A percentile compares a stretch with the other conserved stretches of the same genome.
These are phyloP conservation scores for Pantherophis alleghaniensis DNA, from an alignment of 2,797 vertebrate genomes.

Conservation along the genomic window DNA sequence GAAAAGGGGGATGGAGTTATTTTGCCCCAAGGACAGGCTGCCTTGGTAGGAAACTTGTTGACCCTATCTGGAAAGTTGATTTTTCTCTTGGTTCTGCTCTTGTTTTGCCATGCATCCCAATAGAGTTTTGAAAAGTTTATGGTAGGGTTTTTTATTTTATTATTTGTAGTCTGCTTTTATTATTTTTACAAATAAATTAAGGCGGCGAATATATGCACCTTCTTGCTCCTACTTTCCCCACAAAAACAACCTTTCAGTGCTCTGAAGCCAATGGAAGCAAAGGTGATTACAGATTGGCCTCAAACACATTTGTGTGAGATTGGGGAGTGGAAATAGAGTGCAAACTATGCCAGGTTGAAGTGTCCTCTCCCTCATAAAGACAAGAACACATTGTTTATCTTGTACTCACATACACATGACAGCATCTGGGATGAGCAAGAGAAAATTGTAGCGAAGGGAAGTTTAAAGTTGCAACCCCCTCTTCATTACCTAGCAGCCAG, in stretches of 20 bases:
- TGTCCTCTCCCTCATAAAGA: not conserved
- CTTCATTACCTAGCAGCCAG: not conserved
- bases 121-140: not conserved
- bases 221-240: not conserved
- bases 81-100: not conserved
- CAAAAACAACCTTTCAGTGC: not conserved
- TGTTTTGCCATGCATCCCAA: not conserved
- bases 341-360: not conserved
- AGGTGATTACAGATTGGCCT: not conserved
- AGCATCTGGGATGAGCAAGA: not conserved
- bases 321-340: not conserved
- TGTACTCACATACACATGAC: not conserved
- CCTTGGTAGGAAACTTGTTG: not conserved
- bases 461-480: not conserved
- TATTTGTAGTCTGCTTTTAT: not conserved
- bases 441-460: not conserved
- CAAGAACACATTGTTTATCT: not conserved
- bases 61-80: not conserved
- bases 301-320: not conserved
- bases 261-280: not conserved
- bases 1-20: not conserved
- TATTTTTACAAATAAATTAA: not conserved
- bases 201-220: not conserved
- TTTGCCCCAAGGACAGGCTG: not conserved
- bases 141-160: not conserved